These are phyloP conservation scores for Rutilus rutilus DNA, from an alignment of 2,113 vertebrate genomes.

Conservation along the genomic window DNA sequence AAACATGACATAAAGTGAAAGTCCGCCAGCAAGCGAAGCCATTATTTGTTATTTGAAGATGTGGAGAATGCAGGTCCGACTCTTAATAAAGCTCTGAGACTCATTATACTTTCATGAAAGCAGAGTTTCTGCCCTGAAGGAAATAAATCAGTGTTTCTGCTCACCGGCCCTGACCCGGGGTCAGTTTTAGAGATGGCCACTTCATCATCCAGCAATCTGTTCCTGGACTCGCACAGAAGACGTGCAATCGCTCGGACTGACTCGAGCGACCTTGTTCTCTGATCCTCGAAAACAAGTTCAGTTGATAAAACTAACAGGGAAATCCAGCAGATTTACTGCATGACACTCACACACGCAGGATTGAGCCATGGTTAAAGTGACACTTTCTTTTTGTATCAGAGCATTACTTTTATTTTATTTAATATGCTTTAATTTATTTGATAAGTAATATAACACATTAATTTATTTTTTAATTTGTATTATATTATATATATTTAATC, in stretches of 20 bases:
- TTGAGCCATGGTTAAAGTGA: background rate
- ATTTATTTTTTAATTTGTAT: too few species aligned
- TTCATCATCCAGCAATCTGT: conserved; percentile 77
- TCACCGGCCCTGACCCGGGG: conserved; percentile 73
- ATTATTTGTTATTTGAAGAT: conserved; percentile 24
- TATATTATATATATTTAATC: too few species aligned
- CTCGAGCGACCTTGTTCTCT: conserved; percentile 66
- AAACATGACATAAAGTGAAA: conserved; percentile 25
- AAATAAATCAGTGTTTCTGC: conserved; percentile 69
- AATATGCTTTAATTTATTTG: background rate
- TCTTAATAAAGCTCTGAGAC: conserved; percentile 51
- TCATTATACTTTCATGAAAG: conserved; percentile 60
- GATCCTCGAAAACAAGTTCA: conserved; percentile 64
- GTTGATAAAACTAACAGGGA: conserved; percentile 63
- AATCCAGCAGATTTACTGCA: conserved; percentile 31
- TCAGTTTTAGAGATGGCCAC: conserved; percentile 72
- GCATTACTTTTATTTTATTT: background rate
- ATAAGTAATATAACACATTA: too few species aligned
- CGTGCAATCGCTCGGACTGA: conserved; percentile 58
- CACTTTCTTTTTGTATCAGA: background rate
- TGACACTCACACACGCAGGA: background rate
- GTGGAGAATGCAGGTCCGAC: conserved; percentile 9
- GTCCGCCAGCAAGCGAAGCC: background rate
- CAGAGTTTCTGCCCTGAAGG: conserved; percentile 47
- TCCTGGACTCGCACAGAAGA: conserved; percentile 69